A percentile compares a stretch with the other conserved stretches of the same genome.
These are phyloP conservation scores for Pampus argenteus DNA, from an alignment of 2,797 vertebrate genomes.

Conservation along the genomic window DNA sequence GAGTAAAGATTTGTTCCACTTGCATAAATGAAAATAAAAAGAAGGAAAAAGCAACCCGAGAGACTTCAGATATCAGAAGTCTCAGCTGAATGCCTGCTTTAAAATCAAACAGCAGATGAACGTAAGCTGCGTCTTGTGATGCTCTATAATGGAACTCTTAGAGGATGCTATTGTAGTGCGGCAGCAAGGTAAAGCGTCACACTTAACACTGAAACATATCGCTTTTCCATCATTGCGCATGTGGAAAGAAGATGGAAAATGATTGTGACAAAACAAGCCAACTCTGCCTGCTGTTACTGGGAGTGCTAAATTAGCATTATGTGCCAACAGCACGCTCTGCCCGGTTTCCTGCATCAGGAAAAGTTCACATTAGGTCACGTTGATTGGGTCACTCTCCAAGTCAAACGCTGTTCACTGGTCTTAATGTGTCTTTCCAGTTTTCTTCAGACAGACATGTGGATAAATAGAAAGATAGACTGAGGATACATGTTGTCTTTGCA, in stretches of 20 bases:
- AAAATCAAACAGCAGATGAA: slow-evolving; percentile 15
- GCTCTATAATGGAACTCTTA: slow-evolving; percentile 1
- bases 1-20: accelerated
- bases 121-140: not conserved
- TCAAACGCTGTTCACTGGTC: slow-evolving; percentile 50
- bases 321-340: slow-evolving; percentile 54
- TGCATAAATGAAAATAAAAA: slow-evolving; percentile 10
- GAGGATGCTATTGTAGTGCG: not conserved
- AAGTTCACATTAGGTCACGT: slow-evolving; percentile 64
- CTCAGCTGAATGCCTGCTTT: slow-evolving; percentile 9
- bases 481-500: slow-evolving; percentile 1
- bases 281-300: slow-evolving; percentile 9
- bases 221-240: slow-evolving; percentile 30
- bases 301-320: slow-evolving; percentile 24
- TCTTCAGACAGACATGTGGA: not conserved
- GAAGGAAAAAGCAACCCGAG: not conserved
- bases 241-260: slow-evolving; percentile 15
- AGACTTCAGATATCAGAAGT: not conserved
- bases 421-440: slow-evolving; percentile 25
- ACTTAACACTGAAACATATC: not conserved
- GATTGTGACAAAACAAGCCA: slow-evolving; percentile 28
- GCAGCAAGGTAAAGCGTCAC: not conserved
- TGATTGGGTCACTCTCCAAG: slow-evolving; percentile 56
- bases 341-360: slow-evolving; percentile 53
- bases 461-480: not conserved